Evolutionary conservation across 2,888 invertebrate species (phyloP), one percentile per base, ranked within the genome.

Genomic region (Steinernema carpocapsae): DNA sequence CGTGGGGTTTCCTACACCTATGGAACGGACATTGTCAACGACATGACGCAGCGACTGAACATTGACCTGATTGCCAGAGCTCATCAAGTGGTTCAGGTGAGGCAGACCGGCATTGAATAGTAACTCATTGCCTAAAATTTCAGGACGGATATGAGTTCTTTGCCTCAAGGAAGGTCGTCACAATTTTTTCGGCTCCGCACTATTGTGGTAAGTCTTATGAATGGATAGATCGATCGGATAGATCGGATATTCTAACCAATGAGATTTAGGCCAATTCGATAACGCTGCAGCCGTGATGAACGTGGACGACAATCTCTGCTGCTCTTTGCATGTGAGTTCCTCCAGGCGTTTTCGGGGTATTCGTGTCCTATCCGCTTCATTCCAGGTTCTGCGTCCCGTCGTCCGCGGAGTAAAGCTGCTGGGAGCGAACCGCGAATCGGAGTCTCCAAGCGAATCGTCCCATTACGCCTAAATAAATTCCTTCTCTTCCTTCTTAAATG

Each of bases 1-100:
- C 76, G 91, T 64, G 90, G 90, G 46, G 90, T 90, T n/a, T 90
- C 90, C 17, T 90, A 88, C 83, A 88, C 89, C 29, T 91, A 90
- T 84, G 90, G 90, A 10, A 89, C 89, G 7, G 90, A 90, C 77
- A 87, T 90, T 32, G 89, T 90, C 2, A 84, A 88, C 37, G 87
- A 88, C 56, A 90, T 89, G 82, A 87, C 90, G 42, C 86, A 88
- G 75, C 87, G 88, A 74, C 88, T 90, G 80, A 88, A 89, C 79
- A 88, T 88, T 77, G 89, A 89, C 80, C 84, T 90, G 37, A 89
- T 91, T 74, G 90, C 90, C 17, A 83, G 91, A 73, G 91, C 90
- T 7, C 91, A 91, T 81, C 90, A 90, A 88, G 89, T 89, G 12
- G 79, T 79, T 14, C 45, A 45, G 12, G 74, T 74, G 7, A 14